phyloP scores from a whole-genome alignment of 2,113 vertebrate genomes.

The Protobothrops mucrosquamatus region DNA sequence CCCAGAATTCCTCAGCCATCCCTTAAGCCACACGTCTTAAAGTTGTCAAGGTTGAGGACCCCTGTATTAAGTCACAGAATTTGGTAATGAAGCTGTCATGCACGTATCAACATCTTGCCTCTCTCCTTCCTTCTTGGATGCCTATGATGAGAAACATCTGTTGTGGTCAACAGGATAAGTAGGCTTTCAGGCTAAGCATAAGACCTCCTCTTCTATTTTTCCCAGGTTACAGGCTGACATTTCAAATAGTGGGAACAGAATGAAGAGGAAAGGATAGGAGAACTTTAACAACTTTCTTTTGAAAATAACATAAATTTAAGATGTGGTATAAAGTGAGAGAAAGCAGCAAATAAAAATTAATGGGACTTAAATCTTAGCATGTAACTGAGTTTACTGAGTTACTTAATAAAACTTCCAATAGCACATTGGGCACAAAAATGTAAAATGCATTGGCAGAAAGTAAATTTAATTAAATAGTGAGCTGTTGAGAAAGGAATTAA shows the following conservation, averaged over 20 bases:
- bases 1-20: no score
- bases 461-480: slow-evolving; percentile 1
- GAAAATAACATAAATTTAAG: slow-evolving; percentile 26
- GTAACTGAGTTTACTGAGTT: slow-evolving; percentile 13
- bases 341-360: slow-evolving; percentile 17
- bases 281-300: slow-evolving; percentile 4
- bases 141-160: neutral
- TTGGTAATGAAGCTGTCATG: neutral
- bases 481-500: slow-evolving; percentile 4
- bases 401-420: slow-evolving; percentile 17
- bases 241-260: neutral
- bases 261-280: neutral
- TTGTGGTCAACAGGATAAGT: neutral
- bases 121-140: neutral
- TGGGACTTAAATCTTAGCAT: neutral
- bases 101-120: neutral
- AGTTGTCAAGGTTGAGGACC: no score
- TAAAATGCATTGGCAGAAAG: slow-evolving; percentile 6
- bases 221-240: neutral
- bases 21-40: no score
- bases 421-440: slow-evolving; percentile 3
- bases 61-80: neutral
- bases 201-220: neutral
- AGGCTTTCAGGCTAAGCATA: neutral
- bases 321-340: slow-evolving; percentile 8